These are phyloP conservation scores for Plusia festucae DNA, from an alignment of 2,888 invertebrate genomes.

Conservation along the genomic window DNA sequence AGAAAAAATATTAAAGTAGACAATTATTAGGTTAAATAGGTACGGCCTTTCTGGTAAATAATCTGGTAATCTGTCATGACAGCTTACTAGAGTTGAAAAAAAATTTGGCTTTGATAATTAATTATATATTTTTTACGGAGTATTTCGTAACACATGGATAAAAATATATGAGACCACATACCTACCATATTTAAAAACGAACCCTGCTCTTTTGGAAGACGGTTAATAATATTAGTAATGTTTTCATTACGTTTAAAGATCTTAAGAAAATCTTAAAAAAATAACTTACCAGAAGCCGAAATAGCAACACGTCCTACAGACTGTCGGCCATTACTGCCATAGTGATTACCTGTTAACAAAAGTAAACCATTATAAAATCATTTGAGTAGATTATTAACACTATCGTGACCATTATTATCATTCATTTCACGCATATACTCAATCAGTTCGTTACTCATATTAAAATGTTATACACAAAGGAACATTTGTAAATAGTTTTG, in stretches of 20 bases:
- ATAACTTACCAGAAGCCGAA: conserved; percentile 73
- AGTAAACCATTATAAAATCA: conserved; percentile 44
- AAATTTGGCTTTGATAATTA: too few species aligned
- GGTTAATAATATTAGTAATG: not conserved
- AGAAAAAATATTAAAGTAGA: too few species aligned
- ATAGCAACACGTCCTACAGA: conserved; percentile 63
- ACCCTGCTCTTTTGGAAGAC: too few species aligned
- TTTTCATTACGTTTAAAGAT: not conserved
- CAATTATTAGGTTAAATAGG: too few species aligned
- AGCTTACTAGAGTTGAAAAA: too few species aligned
- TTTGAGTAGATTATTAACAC: conserved; percentile 31
- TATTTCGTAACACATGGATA: too few species aligned
- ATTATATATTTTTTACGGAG: too few species aligned
- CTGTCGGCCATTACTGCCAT: conserved; percentile 64
- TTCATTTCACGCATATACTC: conserved; percentile 4
- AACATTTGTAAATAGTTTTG: not conserved
- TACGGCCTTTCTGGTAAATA: too few species aligned
- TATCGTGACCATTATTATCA: conserved; percentile 4
- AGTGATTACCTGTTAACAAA: conserved; percentile 71
- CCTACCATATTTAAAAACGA: too few species aligned
- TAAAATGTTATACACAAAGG: conserved; percentile 7
- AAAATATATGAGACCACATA: too few species aligned
- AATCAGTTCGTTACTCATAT: conserved; percentile 9
- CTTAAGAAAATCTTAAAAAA: not conserved
- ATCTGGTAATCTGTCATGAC: too few species aligned